These are phyloP conservation scores for Coleophora flavipennella DNA, from an alignment of 2,888 invertebrate species.

Conservation along the genomic window DNA sequence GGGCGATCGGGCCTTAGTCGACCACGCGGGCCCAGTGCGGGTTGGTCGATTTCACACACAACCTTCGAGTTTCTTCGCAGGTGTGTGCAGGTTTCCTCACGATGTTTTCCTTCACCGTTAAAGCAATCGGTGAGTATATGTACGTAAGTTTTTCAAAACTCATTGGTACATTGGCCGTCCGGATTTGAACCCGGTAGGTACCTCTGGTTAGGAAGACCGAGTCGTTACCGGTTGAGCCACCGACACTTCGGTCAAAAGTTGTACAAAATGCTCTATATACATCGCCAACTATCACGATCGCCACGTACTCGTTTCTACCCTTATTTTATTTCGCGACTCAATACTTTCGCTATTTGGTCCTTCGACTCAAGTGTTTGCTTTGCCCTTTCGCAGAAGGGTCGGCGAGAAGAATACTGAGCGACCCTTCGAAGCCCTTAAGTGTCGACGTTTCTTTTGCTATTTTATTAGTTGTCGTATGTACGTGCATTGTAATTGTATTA, in stretches of 20 bases:
- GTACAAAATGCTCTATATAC: constrained; percentile 31
- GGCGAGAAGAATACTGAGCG: constrained; percentile 61
- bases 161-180: too few relatives aligned
- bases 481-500: constrained; percentile 52
- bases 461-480: constrained; percentile 67
- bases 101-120: too few relatives aligned
- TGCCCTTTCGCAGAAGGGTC: constrained; percentile 52
- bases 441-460: constrained; percentile 59
- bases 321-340: constrained; percentile 70
- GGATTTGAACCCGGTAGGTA: too few relatives aligned
- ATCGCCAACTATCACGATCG: constrained; percentile 27
- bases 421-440: constrained; percentile 44
- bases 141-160: too few relatives aligned
- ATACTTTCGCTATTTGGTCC: constrained; percentile 65
- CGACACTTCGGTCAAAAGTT: background rate
- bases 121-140: too few relatives aligned
- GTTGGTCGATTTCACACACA: too few relatives aligned
- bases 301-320: constrained; percentile 44
- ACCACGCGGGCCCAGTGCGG: too few relatives aligned
- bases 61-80: too few relatives aligned
- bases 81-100: too few relatives aligned
- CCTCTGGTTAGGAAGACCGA: too few relatives aligned
- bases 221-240: too few relatives aligned
- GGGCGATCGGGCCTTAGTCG: too few relatives aligned
- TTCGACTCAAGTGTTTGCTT: constrained; percentile 57